Conservation (phyloP, 2,888 invertebrate species). For the Blomia tropicalis region DNA sequence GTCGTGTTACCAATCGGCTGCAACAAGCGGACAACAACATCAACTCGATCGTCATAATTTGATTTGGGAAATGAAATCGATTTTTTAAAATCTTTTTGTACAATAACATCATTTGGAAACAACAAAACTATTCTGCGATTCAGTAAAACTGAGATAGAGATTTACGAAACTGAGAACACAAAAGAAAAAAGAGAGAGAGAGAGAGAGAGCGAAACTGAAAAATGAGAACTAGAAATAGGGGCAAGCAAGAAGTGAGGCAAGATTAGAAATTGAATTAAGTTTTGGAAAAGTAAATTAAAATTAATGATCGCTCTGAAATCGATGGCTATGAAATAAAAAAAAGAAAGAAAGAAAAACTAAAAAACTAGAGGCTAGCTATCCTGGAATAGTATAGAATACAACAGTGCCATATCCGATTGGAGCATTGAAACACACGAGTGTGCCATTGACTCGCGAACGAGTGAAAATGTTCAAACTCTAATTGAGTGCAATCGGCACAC, state of each 20-base stretch:
- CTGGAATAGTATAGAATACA: no score
- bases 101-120: background rate
- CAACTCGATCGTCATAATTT: background rate
- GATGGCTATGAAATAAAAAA: no score
- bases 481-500: background rate
- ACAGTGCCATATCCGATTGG: conserved; percentile 7
- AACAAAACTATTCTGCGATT: no score
- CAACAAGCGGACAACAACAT: background rate
- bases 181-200: no score
- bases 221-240: no score
- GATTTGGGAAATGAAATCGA: conserved; percentile 13
- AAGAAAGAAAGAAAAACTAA: no score
- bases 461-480: no score
- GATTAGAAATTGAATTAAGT: conserved; percentile 14
- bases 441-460: background rate
- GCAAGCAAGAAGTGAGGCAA: background rate
- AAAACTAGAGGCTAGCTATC: no score
- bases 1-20: no score
- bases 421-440: background rate
- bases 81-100: conserved; percentile 10
- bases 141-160: no score
- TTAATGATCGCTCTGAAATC: background rate
- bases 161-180: no score
- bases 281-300: conserved; percentile 10
- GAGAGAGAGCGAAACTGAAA: no score